A percentile compares a stretch with the other conserved stretches of the same genome.
Evolutionary conservation across 2,113 vertebrate genomes (phyloP).

Genomic region (Hepsetus odoe): DNA sequence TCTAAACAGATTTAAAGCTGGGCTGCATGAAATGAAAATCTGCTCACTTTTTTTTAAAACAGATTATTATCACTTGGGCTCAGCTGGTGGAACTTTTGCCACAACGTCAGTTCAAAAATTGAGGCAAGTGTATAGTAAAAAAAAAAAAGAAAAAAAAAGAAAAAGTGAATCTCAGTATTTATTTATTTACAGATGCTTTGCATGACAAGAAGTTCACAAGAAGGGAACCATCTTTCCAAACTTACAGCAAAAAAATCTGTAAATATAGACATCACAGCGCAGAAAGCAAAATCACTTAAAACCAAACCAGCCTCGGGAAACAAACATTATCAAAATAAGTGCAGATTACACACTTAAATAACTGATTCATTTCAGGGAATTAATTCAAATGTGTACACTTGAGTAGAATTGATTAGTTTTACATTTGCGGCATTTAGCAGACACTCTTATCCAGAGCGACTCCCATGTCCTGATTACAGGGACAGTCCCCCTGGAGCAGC

Average conservation of each 20-base stretch:
- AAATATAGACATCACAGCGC: not conserved
- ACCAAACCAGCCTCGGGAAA: not conserved
- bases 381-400: no score
- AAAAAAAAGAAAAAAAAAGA: no score
- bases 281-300: not conserved
- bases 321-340: not conserved
- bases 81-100: not conserved
- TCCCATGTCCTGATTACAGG: no score
- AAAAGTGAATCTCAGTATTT: no score
- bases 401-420: no score
- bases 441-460: no score
- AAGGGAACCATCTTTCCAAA: not conserved
- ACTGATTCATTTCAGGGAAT: no score
- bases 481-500: no score
- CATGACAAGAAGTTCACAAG: not conserved
- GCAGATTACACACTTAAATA: no score
- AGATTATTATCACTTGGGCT: not conserved
- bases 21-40: slow-evolving; percentile 5
- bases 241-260: not conserved
- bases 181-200: not conserved
- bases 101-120: not conserved
- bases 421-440: no score
- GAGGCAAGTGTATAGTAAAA: no score
- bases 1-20: slow-evolving; percentile 26
- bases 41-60: not conserved